phyloP scores from a whole-genome alignment of 2,888 invertebrate genomes.

The Torymus texanus region DNA sequence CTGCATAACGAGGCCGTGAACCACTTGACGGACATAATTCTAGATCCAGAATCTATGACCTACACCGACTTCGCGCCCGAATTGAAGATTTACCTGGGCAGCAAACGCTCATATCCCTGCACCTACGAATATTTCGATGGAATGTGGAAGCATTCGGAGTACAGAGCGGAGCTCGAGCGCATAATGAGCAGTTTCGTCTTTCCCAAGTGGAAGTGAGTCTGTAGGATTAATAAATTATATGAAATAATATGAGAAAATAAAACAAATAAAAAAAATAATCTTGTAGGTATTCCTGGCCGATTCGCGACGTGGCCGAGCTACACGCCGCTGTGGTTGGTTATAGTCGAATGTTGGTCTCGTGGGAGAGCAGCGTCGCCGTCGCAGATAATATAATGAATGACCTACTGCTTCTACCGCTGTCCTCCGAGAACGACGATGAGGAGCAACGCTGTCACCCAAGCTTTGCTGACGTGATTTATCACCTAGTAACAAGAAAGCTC shows the following conservation, averaged over 20 bases:
- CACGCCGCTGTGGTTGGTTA: constrained; percentile 64
- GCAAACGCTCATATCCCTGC: constrained; percentile 78
- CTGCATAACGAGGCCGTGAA: constrained; percentile 83
- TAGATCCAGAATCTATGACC: constrained; percentile 79
- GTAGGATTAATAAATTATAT: background rate
- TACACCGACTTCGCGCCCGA: constrained; percentile 82
- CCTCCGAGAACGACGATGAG: constrained; percentile 46
- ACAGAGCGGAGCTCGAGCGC: constrained; percentile 76
- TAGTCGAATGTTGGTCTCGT: constrained; percentile 62
- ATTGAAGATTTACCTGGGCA: constrained; percentile 78
- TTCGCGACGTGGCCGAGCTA: constrained; percentile 62
- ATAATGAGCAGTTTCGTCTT: constrained; percentile 79
- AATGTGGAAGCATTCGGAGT: constrained; percentile 78
- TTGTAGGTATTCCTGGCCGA: constrained; percentile 69
- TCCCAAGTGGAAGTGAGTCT: constrained; percentile 75
- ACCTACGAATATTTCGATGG: constrained; percentile 82
- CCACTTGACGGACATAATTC: constrained; percentile 79
- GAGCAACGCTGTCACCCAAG: constrained; percentile 53
- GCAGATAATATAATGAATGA: constrained; percentile 64
- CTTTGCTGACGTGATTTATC: constrained; percentile 67
- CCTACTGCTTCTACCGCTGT: constrained; percentile 63
- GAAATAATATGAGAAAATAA: background rate
- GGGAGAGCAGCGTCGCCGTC: constrained; percentile 59
- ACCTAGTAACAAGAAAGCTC: constrained; percentile 67
- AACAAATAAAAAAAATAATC: background rate